These are phyloP conservation scores for Chionodraco myersi DNA, from an alignment of 2,113 vertebrate species.

Conservation along the genomic window DNA sequence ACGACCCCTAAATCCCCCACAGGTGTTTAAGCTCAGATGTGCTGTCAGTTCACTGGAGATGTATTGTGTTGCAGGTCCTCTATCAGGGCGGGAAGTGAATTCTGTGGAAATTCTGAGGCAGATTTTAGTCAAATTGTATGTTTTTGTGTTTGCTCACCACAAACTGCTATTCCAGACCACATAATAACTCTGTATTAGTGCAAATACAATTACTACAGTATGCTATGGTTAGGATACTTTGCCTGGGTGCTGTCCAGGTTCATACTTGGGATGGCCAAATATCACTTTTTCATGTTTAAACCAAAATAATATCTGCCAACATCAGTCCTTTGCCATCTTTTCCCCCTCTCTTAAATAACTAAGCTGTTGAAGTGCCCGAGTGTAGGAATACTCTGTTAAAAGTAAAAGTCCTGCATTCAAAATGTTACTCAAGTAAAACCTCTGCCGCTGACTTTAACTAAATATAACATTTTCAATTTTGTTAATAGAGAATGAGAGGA, in stretches of 20 bases:
- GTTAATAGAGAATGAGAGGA: background rate
- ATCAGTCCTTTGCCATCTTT: too few relatives aligned
- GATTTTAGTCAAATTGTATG: background rate
- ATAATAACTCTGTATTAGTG: background rate
- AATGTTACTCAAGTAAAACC: too few relatives aligned
- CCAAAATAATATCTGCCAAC: too few relatives aligned
- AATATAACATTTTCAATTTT: too few relatives aligned
- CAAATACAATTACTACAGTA: background rate
- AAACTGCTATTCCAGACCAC: background rate
- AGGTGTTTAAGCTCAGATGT: conserved; percentile 26
- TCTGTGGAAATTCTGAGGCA: background rate
- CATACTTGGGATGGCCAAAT: too few relatives aligned
- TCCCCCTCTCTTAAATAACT: too few relatives aligned
- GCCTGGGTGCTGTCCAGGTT: background rate
- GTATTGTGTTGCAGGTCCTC: background rate
- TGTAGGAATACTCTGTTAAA: too few relatives aligned
- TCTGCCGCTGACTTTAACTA: too few relatives aligned
- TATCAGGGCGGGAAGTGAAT: background rate
- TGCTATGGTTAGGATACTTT: background rate
- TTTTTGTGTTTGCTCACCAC: background rate
- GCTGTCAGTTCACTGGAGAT: conserved; percentile 1
- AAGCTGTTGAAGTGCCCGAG: too few relatives aligned
- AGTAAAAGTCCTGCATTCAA: too few relatives aligned
- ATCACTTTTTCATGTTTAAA: too few relatives aligned
- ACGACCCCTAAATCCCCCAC: conserved; percentile 10